These are phyloP conservation scores for Sthenelais limicola DNA, from an alignment of 2,888 invertebrate species.

Conservation along the genomic window DNA sequence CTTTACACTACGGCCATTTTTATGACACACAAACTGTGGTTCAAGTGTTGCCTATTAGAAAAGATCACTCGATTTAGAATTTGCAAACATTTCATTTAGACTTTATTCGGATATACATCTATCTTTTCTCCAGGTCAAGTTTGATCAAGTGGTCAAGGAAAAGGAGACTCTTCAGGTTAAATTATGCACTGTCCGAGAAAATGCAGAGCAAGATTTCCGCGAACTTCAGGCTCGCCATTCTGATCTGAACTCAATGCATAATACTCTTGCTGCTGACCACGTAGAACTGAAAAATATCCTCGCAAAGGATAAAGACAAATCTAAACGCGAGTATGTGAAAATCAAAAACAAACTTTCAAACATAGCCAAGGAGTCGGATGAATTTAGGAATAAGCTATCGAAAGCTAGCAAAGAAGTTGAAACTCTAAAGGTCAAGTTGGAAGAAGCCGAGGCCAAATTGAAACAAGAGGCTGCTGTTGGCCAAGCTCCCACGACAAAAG, in stretches of 20 bases:
- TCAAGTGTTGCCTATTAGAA: too few species aligned
- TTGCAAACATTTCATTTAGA: background rate
- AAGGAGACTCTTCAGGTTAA: conserved; percentile 39
- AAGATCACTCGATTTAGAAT: too few species aligned
- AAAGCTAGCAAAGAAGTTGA: conserved; percentile 24
- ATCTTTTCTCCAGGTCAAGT: conserved; percentile 26
- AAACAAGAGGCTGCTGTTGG: conserved; percentile 2
- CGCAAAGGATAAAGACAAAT: conserved; percentile 31
- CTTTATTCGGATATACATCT: background rate
- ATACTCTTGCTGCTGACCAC: background rate
- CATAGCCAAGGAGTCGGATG: conserved; percentile 24
- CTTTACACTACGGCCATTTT: too few species aligned
- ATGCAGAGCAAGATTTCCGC: conserved; percentile 38
- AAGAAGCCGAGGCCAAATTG: conserved; percentile 7
- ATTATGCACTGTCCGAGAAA: conserved; percentile 17
- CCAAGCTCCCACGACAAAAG: background rate
- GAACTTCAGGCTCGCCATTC: conserved; percentile 33
- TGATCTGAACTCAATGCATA: conserved; percentile 8
- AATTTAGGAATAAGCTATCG: conserved; percentile 4
- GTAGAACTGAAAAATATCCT: conserved; percentile 17
- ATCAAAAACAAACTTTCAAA: conserved; percentile 12
- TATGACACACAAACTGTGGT: too few species aligned
- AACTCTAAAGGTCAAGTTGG: conserved; percentile 10
- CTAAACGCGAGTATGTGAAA: conserved; percentile 28
- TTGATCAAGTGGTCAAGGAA: conserved; percentile 35